Evolutionary conservation across 2,888 invertebrate genomes (phyloP).

Genomic region (Chorisops tibialis): DNA sequence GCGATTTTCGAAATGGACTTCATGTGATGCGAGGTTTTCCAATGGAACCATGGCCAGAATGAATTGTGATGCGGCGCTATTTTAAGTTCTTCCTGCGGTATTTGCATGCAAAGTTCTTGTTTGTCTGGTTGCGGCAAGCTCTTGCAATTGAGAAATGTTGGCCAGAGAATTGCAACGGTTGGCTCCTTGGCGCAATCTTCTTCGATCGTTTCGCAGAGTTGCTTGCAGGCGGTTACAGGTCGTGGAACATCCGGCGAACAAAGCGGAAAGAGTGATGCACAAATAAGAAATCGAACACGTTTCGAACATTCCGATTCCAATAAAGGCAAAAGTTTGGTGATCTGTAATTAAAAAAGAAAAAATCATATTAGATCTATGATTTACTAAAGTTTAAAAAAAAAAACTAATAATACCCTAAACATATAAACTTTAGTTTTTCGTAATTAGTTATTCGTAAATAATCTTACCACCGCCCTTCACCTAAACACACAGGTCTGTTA

Average conservation of each 20-base stretch:
- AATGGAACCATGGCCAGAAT: slow-evolving; percentile 48
- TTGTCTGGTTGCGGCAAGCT: slow-evolving; percentile 72
- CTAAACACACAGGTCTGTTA: no score
- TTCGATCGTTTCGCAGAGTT: slow-evolving; percentile 76
- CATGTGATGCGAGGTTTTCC: slow-evolving; percentile 42
- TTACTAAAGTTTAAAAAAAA: no score
- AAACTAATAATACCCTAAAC: no score
- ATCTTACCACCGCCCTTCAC: no score
- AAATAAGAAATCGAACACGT: slow-evolving; percentile 80
- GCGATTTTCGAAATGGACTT: slow-evolving; percentile 42
- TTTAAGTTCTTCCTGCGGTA: slow-evolving; percentile 44
- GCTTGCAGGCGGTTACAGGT: slow-evolving; percentile 80
- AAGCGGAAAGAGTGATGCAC: slow-evolving; percentile 86
- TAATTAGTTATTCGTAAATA: no score
- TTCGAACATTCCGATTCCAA: slow-evolving; percentile 76
- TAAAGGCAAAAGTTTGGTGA: slow-evolving; percentile 66
- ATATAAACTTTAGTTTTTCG: no score
- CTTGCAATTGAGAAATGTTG: slow-evolving; percentile 72
- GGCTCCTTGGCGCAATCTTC: slow-evolving; percentile 63
- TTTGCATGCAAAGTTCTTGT: slow-evolving; percentile 74
- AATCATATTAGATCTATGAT: background rate
- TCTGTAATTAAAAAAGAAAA: slow-evolving; percentile 57
- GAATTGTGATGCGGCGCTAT: slow-evolving; percentile 25
- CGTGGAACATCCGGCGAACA: slow-evolving; percentile 84
- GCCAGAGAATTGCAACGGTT: slow-evolving; percentile 67